Conservation (phyloP, 2,888 invertebrate species). For the Andrena praecox region DNA sequence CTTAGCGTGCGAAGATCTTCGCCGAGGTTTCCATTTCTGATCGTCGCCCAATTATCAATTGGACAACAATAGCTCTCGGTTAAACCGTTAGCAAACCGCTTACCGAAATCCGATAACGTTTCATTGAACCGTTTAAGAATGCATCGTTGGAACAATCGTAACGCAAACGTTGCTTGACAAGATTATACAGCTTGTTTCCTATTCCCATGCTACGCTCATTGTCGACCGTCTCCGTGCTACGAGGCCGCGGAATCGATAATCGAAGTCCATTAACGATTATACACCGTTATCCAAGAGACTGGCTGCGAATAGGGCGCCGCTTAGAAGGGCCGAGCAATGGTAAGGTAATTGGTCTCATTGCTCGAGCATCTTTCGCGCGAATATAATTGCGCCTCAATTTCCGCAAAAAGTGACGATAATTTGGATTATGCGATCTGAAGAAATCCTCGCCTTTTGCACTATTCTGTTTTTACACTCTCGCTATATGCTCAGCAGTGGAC, state of each 20-base stretch:
- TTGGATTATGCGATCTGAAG: background rate
- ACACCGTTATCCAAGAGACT: constrained; percentile 42
- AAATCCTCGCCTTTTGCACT: background rate
- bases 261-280: constrained; percentile 60
- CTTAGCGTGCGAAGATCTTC: background rate
- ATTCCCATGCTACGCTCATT: constrained; percentile 24
- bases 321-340: constrained; percentile 8
- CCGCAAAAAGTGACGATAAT: constrained; percentile 15
- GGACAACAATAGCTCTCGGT: constrained; percentile 8
- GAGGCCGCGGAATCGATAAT: constrained; percentile 53
- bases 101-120: constrained; percentile 27
- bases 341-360: constrained; percentile 38
- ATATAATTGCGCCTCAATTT: constrained; percentile 17
- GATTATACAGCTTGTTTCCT: constrained; percentile 58
- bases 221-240: constrained; percentile 21
- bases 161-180: constrained; percentile 37
- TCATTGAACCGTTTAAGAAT: constrained; percentile 46
- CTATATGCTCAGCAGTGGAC: too few species aligned
- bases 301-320: constrained; percentile 37
- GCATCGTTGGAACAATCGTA: constrained; percentile 34
- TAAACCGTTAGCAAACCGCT: constrained; percentile 18
- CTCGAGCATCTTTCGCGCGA: constrained; percentile 20
- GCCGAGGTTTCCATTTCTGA: background rate
- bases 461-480: too few species aligned
- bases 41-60: constrained; percentile 23